Evolutionary conservation across 2,797 vertebrate genomes (phyloP).

Genomic region (Serranus cabrilla): DNA sequence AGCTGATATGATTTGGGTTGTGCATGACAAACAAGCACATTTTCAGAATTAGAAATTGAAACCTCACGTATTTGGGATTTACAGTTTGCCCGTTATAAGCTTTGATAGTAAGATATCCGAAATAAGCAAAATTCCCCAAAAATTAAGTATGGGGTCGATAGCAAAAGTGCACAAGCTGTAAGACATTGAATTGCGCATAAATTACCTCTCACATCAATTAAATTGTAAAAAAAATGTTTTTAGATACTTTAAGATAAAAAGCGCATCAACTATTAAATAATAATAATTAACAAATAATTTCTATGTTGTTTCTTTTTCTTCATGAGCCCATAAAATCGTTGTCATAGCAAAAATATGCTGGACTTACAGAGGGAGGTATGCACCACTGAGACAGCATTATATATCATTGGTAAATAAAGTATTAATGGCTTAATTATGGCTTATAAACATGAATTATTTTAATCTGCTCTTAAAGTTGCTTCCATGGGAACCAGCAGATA

Average conservation of each 20-base stretch:
- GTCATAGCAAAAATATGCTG: not conserved
- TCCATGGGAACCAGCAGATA: not conserved
- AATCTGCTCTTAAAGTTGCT: constrained; percentile 15
- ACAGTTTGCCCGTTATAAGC: no score
- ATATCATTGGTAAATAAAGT: not conserved
- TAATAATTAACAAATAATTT: not conserved
- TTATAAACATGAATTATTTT: not conserved
- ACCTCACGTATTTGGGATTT: no score
- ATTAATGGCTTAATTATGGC: not conserved
- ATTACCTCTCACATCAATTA: not conserved
- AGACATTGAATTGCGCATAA: not conserved
- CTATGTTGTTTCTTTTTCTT: not conserved
- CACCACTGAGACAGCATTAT: not conserved
- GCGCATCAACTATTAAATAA: not conserved
- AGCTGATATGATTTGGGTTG: no score
- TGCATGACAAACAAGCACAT: no score
- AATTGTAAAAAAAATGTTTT: not conserved
- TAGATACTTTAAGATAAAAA: not conserved
- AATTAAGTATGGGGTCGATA: no score
- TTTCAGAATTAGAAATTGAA: no score
- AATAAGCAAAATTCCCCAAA: no score
- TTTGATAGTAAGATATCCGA: no score
- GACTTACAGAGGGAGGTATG: not conserved
- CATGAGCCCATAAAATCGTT: not conserved
- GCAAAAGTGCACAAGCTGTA: no score